These are phyloP conservation scores for Malurus leucopterus DNA, from an alignment of 2,797 vertebrate species.

Conservation along the genomic window DNA sequence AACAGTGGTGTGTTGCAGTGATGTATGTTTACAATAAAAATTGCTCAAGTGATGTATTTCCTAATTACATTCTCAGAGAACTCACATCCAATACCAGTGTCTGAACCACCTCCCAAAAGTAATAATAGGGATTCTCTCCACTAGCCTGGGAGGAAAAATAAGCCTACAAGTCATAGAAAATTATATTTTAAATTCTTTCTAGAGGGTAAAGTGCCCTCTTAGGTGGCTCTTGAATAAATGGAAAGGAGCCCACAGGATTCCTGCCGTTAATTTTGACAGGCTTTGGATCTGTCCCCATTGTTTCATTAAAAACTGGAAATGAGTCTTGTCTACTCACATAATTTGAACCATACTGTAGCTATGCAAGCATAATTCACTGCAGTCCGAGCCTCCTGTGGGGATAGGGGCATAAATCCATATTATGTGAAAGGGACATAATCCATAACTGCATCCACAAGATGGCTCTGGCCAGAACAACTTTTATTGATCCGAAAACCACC, in stretches of 20 bases:
- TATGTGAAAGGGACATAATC: slow-evolving; percentile 20
- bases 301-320: slow-evolving; percentile 51
- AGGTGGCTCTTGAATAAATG: slow-evolving; percentile 21
- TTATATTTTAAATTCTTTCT: slow-evolving; percentile 6
- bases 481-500: slow-evolving; percentile 57
- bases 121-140: neutral
- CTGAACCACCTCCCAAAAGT: neutral
- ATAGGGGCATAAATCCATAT: slow-evolving; percentile 34
- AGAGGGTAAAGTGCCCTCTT: slow-evolving; percentile 3
- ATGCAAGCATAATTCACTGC: slow-evolving; percentile 13
- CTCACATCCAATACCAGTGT: neutral
- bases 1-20: neutral
- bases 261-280: neutral
- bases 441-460: slow-evolving; percentile 7
- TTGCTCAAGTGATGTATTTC: slow-evolving; percentile 10
- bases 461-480: neutral
- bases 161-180: neutral
- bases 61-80: slow-evolving; percentile 16
- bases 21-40: slow-evolving; percentile 38
- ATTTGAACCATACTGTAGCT: slow-evolving; percentile 49
- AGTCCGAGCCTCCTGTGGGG: neutral
- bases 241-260: slow-evolving; percentile 1
- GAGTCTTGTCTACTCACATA: slow-evolving; percentile 25
- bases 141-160: neutral
- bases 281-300: slow-evolving; percentile 18